Conservation (phyloP, 2,797 vertebrate species). For the Prunella strophiata region DNA sequence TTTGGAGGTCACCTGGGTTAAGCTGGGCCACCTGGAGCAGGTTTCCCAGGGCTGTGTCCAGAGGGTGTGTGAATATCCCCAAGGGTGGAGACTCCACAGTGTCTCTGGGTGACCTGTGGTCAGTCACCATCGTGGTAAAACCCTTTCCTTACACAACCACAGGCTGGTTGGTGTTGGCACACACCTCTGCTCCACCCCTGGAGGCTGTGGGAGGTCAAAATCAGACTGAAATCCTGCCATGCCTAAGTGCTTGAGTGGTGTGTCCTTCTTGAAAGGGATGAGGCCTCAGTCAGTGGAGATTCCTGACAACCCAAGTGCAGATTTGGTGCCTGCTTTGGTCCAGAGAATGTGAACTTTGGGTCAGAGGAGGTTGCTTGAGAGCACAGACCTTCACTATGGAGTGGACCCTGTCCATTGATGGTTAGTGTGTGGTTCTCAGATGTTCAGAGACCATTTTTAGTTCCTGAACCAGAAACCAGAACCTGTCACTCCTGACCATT, state of each 20-base stretch:
- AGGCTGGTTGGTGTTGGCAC: neutral
- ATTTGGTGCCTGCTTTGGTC: neutral
- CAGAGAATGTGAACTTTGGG: neutral
- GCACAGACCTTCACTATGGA: neutral
- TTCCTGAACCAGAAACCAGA: neutral
- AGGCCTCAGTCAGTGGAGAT: neutral
- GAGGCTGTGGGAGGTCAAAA: neutral
- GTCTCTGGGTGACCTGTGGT: neutral
- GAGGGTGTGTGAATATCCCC: neutral
- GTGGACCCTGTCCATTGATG: neutral
- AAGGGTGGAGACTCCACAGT: neutral
- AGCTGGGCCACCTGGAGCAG: neutral
- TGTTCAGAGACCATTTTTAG: neutral
- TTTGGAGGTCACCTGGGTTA: neutral
- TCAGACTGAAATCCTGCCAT: neutral
- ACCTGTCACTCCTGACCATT: neutral
- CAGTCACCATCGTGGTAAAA: neutral
- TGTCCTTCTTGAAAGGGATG: neutral
- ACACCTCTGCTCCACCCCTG: neutral
- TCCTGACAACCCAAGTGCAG: neutral
- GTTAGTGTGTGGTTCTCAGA: neutral
- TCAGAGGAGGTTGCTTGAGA: neutral
- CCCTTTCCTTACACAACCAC: neutral
- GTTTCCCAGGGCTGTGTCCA: neutral
- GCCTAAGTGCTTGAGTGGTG: neutral